Base-by-base conservation (phyloP, 2,113 vertebrate species). In the Ophiodon elongatus region DNA sequence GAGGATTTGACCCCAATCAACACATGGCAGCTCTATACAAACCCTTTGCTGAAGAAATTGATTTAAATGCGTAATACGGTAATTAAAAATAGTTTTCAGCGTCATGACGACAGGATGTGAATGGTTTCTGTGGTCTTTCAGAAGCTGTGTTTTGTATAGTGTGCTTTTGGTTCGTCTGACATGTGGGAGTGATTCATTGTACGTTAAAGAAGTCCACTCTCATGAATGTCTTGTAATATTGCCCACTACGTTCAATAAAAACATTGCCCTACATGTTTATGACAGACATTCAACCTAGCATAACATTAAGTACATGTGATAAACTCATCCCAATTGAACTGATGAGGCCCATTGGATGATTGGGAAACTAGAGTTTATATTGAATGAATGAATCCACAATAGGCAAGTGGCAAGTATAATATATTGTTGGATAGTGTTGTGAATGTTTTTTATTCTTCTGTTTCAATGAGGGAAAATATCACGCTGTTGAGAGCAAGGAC, bases 381-480 rank as follows among this genome's bases (percentile, higher is more conserved):
- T 43, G 14, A 8, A 6, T 59, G 4, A 54, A 66, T 6, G 6
- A 76, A 73, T 63, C 27, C 37, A 64, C 21, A 56, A 2, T 45
- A 17, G 54, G 29, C 8, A 9, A 13, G 31, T 1, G 13, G 21
- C 4, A 52, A 41, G 43, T 10, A 62, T 29, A 54, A 63, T 50
- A 14, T 17, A 54, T 11, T 50, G 41, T 45, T 17, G 15, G 17
- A 15, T 27, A 31, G 10, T 4, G 4, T 8, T 76, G 8, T 43
- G 14, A 81, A 67, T 37, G 62, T 8, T 37, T 68, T 73, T 80
- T 25, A 29, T 73, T 41, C 31, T 21, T 47, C 10, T 66, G 21
- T 41, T 71, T n/a, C n/a, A 45, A 43, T 63, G 31, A 45, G 13
- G 19, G 33, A 54, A 45, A 57, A 67, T 31, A 7, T 62, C 35